Evolutionary conservation across 2,888 invertebrate genomes (phyloP), one percentile per base, ranked within the genome.

Genomic region (Cerastoderma edule): DNA sequence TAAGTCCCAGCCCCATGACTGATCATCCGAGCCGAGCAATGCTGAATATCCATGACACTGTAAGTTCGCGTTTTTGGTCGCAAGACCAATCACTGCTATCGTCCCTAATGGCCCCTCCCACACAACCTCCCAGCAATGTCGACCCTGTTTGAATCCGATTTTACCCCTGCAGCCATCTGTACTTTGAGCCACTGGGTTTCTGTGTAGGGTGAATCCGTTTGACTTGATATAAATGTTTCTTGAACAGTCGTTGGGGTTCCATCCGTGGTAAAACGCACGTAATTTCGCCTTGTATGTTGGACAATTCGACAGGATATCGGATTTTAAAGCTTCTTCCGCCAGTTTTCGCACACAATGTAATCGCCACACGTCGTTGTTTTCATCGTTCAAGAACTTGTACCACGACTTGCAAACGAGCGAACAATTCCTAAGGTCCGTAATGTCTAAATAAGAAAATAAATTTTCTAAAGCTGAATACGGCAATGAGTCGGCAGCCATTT

Each of bases 1-100:
- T 88, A 99, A 95, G 95, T 99, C 99, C 99, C 99, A 99, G 19
- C 99, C 99, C 99, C 99, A 99, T 90, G 98, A 98, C 93, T 99
- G 96, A 92, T 98, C 97, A 94, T 99, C 98, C 5, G 97, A 96
- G 35, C 99, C 99, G 80, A 99, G 94, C 75, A 99, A 94, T 10
- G 98, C 97, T 66, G 98, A 96, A 94, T 99, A 99, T 70, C 99
- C 99, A 89, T 96, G 97, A 93, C 97, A 97, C 92, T 99, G 97
- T 80, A 99, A 94, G 48, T 97, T 95, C 13, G 99, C 98, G 91
- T 99, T 97, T 94, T 93, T 91, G n/a, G 91, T 90, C 56, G 91
- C 90, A 13, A 92, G 85, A 67, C 92, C 99, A 89, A 99, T 96
- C 54, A 99, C 98, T 54, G 99, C 99, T 28, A 99, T 99, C 1